These are phyloP conservation scores for Mugil cephalus DNA, from an alignment of 2,113 vertebrate species.

Conservation along the genomic window DNA sequence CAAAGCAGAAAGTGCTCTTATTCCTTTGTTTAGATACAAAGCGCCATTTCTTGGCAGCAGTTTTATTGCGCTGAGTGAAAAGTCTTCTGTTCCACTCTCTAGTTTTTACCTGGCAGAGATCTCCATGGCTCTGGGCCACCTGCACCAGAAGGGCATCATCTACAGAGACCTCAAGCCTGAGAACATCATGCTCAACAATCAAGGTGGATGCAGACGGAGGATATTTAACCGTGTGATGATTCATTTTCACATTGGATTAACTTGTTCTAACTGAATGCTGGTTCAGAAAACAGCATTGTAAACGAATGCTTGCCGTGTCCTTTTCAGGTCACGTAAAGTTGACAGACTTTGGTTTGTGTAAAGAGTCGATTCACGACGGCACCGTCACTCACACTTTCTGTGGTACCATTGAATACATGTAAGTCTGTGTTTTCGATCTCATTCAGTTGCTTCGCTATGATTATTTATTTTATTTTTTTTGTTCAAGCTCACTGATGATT, in stretches of 20 bases:
- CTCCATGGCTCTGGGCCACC: slow-evolving; percentile 98
- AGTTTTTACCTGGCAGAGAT: slow-evolving; percentile 99
- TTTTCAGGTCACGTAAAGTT: slow-evolving; percentile 94
- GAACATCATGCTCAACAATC: slow-evolving; percentile 99
- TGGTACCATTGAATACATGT: slow-evolving; percentile 99
- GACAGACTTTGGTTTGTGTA: slow-evolving; percentile 98
- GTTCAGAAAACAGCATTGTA: not conserved
- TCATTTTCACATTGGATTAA: too few relatives aligned
- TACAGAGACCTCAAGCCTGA: slow-evolving; percentile 99
- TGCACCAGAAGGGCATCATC: slow-evolving; percentile 99
- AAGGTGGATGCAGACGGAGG: slow-evolving; percentile 87
- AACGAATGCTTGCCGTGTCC: slow-evolving; percentile 28
- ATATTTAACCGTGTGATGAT: too few relatives aligned
- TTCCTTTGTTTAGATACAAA: too few relatives aligned
- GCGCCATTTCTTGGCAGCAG: too few relatives aligned
- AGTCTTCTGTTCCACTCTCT: not conserved
- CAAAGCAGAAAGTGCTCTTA: too few relatives aligned
- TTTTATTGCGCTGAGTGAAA: not conserved
- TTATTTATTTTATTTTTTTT: not conserved
- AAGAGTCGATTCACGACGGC: slow-evolving; percentile 99
- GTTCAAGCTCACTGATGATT: not conserved
- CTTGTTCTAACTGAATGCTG: not conserved
- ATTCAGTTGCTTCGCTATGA: too few relatives aligned
- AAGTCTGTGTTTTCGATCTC: slow-evolving; percentile 67
- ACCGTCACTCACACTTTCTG: slow-evolving; percentile 99